These are phyloP conservation scores for Helostoma temminkii DNA, from an alignment of 2,797 vertebrate species.

Conservation along the genomic window DNA sequence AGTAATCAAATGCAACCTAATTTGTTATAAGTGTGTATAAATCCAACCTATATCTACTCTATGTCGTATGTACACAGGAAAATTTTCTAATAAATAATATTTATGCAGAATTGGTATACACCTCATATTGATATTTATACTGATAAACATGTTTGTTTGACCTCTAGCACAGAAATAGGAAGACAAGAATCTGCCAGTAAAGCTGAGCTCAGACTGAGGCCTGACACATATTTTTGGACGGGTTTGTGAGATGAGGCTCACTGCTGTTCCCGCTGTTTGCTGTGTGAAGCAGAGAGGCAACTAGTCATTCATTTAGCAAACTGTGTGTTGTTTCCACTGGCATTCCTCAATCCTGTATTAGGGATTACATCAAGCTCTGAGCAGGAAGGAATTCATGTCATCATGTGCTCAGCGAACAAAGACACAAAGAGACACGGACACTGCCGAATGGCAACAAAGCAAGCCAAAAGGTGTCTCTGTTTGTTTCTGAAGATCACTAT, in stretches of 20 bases:
- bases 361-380: slow-evolving; percentile 83
- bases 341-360: slow-evolving; percentile 79
- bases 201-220: slow-evolving; percentile 19
- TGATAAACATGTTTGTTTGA: not conserved
- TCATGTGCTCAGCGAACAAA: slow-evolving; percentile 79
- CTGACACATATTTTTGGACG: slow-evolving; percentile 31
- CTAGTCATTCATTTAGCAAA: slow-evolving; percentile 58
- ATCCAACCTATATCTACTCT: not conserved
- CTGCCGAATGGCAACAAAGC: slow-evolving; percentile 66
- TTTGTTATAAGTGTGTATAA: not conserved
- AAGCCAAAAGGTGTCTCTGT: slow-evolving; percentile 59
- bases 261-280: slow-evolving; percentile 19
- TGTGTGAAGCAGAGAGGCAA: slow-evolving; percentile 35
- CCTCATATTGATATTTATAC: not conserved
- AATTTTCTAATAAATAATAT: not conserved
- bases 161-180: not conserved
- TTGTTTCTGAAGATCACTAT: slow-evolving; percentile 33
- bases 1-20: not conserved
- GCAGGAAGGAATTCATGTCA: slow-evolving; percentile 81
- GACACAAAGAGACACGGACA: slow-evolving; percentile 68
- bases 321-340: slow-evolving; percentile 63
- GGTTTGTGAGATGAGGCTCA: slow-evolving; percentile 26
- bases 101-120: not conserved
- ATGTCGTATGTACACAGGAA: not conserved
- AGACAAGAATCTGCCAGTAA: not conserved